Evolutionary conservation across 2,113 vertebrate genomes (phyloP).

Genomic region (Oryzias celebensis): DNA sequence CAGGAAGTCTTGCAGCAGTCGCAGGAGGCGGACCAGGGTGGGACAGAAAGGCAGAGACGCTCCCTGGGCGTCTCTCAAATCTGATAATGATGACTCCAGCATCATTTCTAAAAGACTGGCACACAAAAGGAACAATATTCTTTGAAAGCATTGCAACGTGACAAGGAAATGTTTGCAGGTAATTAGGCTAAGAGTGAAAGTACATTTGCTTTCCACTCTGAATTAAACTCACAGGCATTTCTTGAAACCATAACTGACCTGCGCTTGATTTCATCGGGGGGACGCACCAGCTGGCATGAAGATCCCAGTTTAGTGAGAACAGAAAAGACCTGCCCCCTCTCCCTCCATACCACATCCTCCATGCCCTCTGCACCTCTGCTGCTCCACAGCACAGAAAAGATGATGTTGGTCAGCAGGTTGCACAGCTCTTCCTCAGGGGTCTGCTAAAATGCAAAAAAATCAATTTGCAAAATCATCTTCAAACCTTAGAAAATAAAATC

Average conservation of each 20-base stretch:
- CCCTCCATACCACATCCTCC: conserved; percentile 86
- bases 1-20: conserved; percentile 96
- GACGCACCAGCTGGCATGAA: conserved; percentile 87
- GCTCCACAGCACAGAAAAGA: conserved; percentile 92
- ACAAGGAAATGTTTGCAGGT: neutral
- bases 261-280: conserved; percentile 92
- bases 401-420: conserved; percentile 93
- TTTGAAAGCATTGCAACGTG: neutral
- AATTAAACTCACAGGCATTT: neutral
- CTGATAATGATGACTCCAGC: conserved; percentile 92
- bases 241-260: conserved; percentile 75
- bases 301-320: conserved; percentile 95
- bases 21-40: conserved; percentile 86
- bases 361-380: conserved; percentile 85
- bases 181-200: neutral
- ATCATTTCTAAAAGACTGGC: conserved; percentile 96
- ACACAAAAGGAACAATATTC: conserved; percentile 5
- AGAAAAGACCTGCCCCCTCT: conserved; percentile 94
- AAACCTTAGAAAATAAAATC: neutral
- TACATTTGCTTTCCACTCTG: neutral
- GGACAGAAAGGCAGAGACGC: conserved; percentile 79
- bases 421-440: conserved; percentile 94
- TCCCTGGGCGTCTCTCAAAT: conserved; percentile 82
- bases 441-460: conserved; percentile 75
- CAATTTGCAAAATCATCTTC: too few species aligned